These are phyloP conservation scores for Heliconius melpomene DNA, from an alignment of 1,140 invertebrate species.

Conservation along the genomic window DNA sequence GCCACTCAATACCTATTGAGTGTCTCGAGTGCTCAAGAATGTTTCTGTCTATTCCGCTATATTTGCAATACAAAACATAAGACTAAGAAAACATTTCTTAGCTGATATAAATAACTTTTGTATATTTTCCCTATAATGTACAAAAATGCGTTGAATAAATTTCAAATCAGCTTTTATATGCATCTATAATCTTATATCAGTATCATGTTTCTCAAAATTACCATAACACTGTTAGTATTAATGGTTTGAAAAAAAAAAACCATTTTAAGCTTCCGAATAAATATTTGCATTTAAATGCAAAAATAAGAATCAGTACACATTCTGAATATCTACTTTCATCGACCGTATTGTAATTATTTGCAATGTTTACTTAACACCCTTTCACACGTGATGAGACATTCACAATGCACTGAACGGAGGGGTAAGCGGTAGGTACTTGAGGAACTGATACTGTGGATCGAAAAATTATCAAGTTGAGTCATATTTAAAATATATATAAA, in stretches of 20 bases:
- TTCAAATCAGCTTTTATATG: constrained; percentile 54
- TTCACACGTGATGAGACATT: constrained; percentile 79
- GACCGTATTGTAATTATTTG: constrained; percentile 79
- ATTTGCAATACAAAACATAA: too few relatives aligned
- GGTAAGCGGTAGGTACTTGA: constrained; percentile 48
- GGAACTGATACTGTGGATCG: constrained; percentile 29
- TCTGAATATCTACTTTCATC: constrained; percentile 50
- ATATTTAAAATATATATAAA: background rate
- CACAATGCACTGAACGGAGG: constrained; percentile 62
- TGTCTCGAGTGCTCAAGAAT: too few relatives aligned
- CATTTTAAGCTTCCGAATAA: constrained; percentile 54
- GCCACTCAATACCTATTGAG: too few relatives aligned
- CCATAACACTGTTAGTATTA: constrained; percentile 70
- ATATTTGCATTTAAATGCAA: constrained; percentile 74
- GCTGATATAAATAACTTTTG: background rate
- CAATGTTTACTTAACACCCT: constrained; percentile 83
- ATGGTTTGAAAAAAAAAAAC: constrained; percentile 55
- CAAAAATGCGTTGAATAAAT: constrained; percentile 32
- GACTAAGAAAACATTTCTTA: too few relatives aligned
- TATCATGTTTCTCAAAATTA: constrained; percentile 75
- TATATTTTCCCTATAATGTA: background rate
- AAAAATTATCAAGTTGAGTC: constrained; percentile 35
- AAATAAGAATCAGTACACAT: constrained; percentile 68
- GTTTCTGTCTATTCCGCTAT: too few relatives aligned
- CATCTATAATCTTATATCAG: constrained; percentile 75